Percentiles rank a stretch among this genome's conserved stretches.
These are phyloP conservation scores for Globia sparganii DNA, from an alignment of 2,888 invertebrate genomes.

Conservation along the genomic window DNA sequence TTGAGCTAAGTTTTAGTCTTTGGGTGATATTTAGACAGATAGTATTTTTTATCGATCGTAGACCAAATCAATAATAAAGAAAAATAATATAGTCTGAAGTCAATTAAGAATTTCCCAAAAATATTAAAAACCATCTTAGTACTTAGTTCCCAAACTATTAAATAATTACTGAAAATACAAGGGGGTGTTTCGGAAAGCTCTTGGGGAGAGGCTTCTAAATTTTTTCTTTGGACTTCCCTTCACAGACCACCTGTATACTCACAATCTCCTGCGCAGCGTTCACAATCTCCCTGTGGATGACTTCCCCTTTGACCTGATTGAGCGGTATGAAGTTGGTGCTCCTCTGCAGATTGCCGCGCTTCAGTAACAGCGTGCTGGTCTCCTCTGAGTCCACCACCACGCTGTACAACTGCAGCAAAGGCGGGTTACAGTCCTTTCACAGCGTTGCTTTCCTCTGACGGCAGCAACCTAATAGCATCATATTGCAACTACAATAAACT, in stretches of 20 bases:
- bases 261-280: constrained; percentile 93
- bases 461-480: not conserved
- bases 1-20: not conserved
- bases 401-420: constrained; percentile 93
- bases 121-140: not conserved
- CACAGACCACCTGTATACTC: constrained; percentile 69
- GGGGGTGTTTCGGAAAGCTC: not conserved
- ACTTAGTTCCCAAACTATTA: not conserved
- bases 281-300: constrained; percentile 91
- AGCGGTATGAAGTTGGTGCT: constrained; percentile 97
- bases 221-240: not conserved
- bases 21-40: not conserved
- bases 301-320: constrained; percentile 94
- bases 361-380: constrained; percentile 95
- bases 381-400: constrained; percentile 96
- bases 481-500: not conserved
- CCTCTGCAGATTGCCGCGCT: constrained; percentile 94
- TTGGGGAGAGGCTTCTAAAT: not conserved
- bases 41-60: not conserved
- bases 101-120: not conserved
- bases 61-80: not conserved
- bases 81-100: not conserved
- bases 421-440: not conserved
- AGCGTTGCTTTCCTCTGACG: no score
- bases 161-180: not conserved